Evolutionary conservation across 2,888 invertebrate genomes (phyloP).

Genomic region (Hyalella azteca): DNA sequence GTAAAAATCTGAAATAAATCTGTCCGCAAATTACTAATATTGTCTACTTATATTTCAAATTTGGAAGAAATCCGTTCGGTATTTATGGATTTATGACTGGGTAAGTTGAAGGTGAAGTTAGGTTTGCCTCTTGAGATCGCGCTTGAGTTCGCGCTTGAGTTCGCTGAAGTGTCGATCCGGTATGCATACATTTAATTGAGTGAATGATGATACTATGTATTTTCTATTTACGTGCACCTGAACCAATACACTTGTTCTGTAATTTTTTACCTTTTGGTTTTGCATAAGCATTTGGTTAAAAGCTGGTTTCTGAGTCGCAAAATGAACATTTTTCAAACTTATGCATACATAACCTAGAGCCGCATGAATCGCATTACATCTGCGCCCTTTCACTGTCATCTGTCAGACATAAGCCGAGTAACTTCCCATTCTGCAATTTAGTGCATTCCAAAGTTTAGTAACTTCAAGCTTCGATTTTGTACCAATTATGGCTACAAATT

Average conservation of each 20-base stretch:
- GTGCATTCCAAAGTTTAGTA: neutral
- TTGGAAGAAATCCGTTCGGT: no score
- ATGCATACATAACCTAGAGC: neutral
- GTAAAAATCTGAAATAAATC: no score
- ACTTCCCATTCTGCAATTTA: neutral
- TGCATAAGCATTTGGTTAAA: neutral
- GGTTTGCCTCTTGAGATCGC: no score
- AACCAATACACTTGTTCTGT: neutral
- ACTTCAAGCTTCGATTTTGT: neutral
- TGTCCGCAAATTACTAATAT: no score
- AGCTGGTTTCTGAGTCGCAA: neutral
- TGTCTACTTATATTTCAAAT: no score
- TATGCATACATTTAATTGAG: no score
- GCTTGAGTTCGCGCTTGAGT: no score
- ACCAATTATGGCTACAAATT: conserved; percentile 47
- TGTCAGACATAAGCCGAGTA: neutral
- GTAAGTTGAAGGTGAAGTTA: no score
- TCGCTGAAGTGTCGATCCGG: no score
- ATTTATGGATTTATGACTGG: no score
- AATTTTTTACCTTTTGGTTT: neutral
- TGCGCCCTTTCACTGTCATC: neutral
- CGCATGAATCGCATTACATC: neutral
- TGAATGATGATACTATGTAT: no score
- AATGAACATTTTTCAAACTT: neutral
- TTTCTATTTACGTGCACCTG: neutral